Conservation (phyloP, 2,888 invertebrate species). For the Loripinus fragilis region DNA sequence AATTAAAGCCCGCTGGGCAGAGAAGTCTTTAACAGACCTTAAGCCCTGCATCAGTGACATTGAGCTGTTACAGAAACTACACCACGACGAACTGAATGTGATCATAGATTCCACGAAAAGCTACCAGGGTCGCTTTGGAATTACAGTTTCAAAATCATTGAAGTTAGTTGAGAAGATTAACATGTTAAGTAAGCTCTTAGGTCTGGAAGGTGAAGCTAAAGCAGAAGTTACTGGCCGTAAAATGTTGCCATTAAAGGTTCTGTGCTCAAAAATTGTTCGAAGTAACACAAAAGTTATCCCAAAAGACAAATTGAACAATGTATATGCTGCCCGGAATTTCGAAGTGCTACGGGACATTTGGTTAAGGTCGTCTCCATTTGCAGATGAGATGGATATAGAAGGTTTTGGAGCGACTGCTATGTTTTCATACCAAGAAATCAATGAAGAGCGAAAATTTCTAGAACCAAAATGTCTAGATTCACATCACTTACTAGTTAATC, state of each 20-base stretch:
- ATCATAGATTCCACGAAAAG: neutral
- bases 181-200: slow-evolving; percentile 14
- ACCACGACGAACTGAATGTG: neutral
- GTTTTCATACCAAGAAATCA: slow-evolving; percentile 7
- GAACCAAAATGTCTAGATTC: slow-evolving; percentile 15
- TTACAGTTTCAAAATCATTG: slow-evolving; percentile 19
- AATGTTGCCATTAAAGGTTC: slow-evolving; percentile 16
- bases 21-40: slow-evolving; percentile 1
- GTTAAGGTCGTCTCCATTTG: neutral
- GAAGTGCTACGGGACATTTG: slow-evolving; percentile 7
- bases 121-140: neutral
- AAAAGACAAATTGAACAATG: slow-evolving; percentile 18
- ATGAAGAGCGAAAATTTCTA: slow-evolving; percentile 8
- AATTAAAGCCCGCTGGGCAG: neutral
- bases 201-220: neutral
- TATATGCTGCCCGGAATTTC: slow-evolving; percentile 18
- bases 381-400: slow-evolving; percentile 16
- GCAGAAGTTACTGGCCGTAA: slow-evolving; percentile 17
- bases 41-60: neutral
- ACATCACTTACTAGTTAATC: slow-evolving; percentile 7
- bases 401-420: neutral
- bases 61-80: too few relatives aligned
- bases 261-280: neutral
- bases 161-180: slow-evolving; percentile 22
- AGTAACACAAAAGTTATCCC: neutral